phyloP scores from a whole-genome alignment of 2,113 vertebrate species.

The Perccottus glenii region DNA sequence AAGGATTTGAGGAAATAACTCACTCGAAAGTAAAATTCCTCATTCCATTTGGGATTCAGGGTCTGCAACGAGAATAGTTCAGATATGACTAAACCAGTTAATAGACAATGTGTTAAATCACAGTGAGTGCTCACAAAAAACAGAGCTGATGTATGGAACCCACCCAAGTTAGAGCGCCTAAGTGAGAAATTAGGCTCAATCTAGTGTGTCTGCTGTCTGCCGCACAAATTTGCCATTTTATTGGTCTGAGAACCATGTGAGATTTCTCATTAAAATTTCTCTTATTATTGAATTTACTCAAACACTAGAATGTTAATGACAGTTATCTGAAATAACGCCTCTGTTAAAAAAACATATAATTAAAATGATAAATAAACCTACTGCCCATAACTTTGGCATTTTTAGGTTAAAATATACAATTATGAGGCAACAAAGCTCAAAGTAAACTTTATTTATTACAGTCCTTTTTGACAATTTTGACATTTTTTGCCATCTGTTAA shows the following conservation, averaged over 20 bases:
- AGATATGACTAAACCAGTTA: neutral
- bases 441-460: neutral
- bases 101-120: conserved; percentile 9
- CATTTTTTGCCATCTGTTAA: conserved; percentile 16
- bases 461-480: no score
- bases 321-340: conserved; percentile 40
- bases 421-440: no score
- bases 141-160: conserved; percentile 35
- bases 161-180: conserved; percentile 11
- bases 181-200: conserved; percentile 30
- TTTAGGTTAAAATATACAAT: neutral
- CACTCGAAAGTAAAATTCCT: conserved; percentile 98
- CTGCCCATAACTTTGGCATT: conserved; percentile 1
- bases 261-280: conserved; percentile 63
- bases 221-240: conserved; percentile 48
- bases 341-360: conserved; percentile 32
- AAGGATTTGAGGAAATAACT: conserved; percentile 79
- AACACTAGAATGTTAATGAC: conserved; percentile 60
- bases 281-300: conserved; percentile 48
- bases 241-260: conserved; percentile 58
- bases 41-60: conserved; percentile 98
- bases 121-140: conserved; percentile 17
- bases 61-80: conserved; percentile 84
- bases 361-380: conserved; percentile 29
- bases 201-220: conserved; percentile 25